Conservation (phyloP, 2,888 invertebrate species). For the Cremastobaeus sp. region DNA sequence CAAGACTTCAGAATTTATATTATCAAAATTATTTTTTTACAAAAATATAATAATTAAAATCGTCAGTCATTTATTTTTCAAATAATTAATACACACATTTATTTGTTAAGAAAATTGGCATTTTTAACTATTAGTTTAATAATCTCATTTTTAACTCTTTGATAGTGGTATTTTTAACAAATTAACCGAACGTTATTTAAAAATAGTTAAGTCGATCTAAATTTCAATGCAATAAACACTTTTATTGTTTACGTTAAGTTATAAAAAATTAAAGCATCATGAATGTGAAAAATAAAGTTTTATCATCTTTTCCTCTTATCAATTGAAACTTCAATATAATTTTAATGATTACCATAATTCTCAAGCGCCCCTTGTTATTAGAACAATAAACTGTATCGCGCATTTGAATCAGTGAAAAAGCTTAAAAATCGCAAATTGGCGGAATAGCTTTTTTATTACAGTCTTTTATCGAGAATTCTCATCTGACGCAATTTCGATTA, state of each 20-base stretch:
- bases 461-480: conserved; percentile 41
- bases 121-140: too few relatives aligned
- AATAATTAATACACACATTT: too few relatives aligned
- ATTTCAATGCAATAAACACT: too few relatives aligned
- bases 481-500: conserved; percentile 50
- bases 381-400: conserved; percentile 38
- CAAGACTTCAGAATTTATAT: too few relatives aligned
- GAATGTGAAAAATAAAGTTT: background rate
- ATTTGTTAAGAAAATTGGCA: too few relatives aligned
- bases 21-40: background rate
- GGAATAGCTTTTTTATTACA: conserved; percentile 52
- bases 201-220: too few relatives aligned
- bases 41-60: background rate
- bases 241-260: too few relatives aligned
- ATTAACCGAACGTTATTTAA: too few relatives aligned
- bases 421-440: conserved; percentile 50
- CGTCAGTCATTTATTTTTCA: background rate
- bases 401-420: conserved; percentile 33
- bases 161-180: too few relatives aligned
- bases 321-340: background rate
- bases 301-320: background rate
- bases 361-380: conserved; percentile 19
- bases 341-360: conserved; percentile 27
- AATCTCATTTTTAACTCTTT: too few relatives aligned
- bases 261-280: too few relatives aligned